Evolutionary conservation across 2,797 vertebrate species (phyloP).

Genomic region (Sebastes diaconus): DNA sequence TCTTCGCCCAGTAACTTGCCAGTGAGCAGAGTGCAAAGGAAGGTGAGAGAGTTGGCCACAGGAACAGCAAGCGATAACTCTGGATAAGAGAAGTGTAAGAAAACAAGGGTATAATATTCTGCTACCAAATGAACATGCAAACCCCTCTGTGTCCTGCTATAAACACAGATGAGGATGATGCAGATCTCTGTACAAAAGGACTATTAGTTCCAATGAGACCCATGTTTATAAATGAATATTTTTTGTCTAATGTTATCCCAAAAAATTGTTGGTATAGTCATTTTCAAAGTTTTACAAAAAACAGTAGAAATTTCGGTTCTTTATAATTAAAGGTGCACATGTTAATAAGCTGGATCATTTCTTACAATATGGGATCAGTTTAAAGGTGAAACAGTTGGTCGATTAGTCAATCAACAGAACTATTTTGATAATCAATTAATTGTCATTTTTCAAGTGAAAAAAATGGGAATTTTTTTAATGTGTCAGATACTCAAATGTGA

Average conservation of each 20-base stretch:
- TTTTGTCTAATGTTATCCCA: not conserved
- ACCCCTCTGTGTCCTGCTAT: not conserved
- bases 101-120: not conserved
- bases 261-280: too few relatives aligned
- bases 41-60: conserved; percentile 92
- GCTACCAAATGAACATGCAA: not conserved
- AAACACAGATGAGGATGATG: not conserved
- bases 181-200: not conserved
- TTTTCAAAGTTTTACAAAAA: not conserved
- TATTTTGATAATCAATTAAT: not conserved
- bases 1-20: conserved; percentile 93
- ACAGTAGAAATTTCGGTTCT: not conserved
- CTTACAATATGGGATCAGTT: not conserved
- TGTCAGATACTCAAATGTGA: not conserved
- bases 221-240: not conserved
- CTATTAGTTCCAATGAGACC: not conserved
- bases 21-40: conserved; percentile 89
- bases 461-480: not conserved
- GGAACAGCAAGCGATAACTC: conserved; percentile 94
- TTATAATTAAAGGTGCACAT: not conserved
- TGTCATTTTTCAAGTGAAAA: not conserved
- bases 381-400: not conserved
- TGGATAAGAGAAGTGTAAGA: conserved; percentile 70
- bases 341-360: not conserved
- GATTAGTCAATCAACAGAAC: not conserved